A percentile compares a stretch with the other conserved stretches of the same genome.
Evolutionary conservation across 2,113 vertebrate genomes (phyloP).

Genomic region (Deroptyus accipitrinus): DNA sequence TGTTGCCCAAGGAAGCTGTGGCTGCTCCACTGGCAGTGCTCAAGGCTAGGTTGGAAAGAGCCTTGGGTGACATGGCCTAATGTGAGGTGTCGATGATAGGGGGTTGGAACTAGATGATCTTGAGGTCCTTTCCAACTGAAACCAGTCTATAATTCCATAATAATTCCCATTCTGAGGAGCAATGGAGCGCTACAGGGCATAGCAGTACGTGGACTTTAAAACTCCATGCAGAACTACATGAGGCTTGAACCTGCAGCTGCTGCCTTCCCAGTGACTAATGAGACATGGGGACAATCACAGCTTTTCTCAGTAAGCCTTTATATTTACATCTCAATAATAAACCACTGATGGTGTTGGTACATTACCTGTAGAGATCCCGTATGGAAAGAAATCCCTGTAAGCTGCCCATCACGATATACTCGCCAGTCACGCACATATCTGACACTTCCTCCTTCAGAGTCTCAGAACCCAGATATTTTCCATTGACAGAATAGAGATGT

Average conservation of each 20-base stretch:
- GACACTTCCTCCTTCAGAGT: constrained; percentile 90
- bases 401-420: constrained; percentile 88
- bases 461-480: constrained; percentile 87
- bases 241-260: neutral
- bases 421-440: constrained; percentile 89
- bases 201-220: neutral
- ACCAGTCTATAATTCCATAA: neutral
- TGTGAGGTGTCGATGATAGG: neutral
- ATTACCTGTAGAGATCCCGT: constrained; percentile 92
- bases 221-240: neutral
- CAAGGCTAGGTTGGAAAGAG: neutral
- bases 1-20: neutral
- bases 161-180: neutral
- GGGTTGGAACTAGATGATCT: neutral
- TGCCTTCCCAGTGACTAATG: neutral
- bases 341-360: neutral
- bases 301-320: neutral
- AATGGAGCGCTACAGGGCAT: neutral
- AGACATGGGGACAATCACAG: neutral
- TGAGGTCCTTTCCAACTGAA: neutral
- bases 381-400: constrained; percentile 92
- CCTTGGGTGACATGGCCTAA: neutral
- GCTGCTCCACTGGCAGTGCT: neutral
- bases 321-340: neutral
- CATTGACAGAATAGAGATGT: constrained; percentile 95